Evolutionary conservation across 2,888 invertebrate species (phyloP).

Genomic region (Rhaphigaster nebulosa): DNA sequence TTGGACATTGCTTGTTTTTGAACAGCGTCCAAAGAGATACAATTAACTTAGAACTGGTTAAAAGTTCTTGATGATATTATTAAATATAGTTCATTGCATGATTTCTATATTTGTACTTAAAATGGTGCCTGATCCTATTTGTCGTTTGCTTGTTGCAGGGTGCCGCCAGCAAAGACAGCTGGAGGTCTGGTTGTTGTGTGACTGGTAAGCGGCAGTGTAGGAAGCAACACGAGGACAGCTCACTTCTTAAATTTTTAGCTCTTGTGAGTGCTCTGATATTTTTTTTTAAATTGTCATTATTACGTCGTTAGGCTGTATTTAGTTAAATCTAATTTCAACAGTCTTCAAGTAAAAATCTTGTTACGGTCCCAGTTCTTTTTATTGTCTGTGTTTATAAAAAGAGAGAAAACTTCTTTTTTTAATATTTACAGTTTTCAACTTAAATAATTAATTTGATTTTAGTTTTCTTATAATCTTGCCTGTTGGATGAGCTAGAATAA

Average conservation of each 20-base stretch:
- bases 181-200: constrained; percentile 62
- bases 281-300: not conserved
- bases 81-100: not conserved
- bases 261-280: constrained; percentile 67
- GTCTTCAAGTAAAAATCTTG: not conserved
- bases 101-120: not conserved
- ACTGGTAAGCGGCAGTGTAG: constrained; percentile 57
- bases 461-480: not conserved
- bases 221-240: constrained; percentile 69
- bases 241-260: constrained; percentile 78
- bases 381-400: not conserved
- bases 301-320: not conserved
- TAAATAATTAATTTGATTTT: too few relatives aligned
- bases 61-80: not conserved
- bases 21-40: not conserved
- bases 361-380: not conserved
- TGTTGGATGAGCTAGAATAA: not conserved
- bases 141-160: constrained; percentile 59
- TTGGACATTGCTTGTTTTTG: too few relatives aligned
- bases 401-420: not conserved
- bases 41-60: not conserved
- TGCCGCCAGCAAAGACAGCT: constrained; percentile 61
- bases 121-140: not conserved
- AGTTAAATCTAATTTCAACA: not conserved
- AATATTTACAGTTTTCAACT: not conserved